Evolutionary conservation across 2,888 invertebrate genomes (phyloP).

Genomic region (Liopterus haemorrhoidalis): DNA sequence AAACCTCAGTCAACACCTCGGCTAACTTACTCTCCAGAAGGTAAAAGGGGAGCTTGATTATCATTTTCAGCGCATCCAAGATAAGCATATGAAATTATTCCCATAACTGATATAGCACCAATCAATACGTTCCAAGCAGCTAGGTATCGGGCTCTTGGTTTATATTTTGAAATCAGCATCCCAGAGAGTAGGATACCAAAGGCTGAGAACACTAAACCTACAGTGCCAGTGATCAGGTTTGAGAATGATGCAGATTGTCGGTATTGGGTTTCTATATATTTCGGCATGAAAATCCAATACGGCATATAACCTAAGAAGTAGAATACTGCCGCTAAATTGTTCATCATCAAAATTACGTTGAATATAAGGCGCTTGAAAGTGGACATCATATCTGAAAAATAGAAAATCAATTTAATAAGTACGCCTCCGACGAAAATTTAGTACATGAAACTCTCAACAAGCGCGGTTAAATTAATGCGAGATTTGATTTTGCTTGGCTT

Average conservation of each 20-base stretch:
- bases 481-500: conserved; percentile 1
- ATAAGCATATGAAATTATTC: conserved; percentile 59
- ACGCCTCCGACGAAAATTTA: no score
- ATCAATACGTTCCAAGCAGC: conserved; percentile 65
- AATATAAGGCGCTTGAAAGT: conserved; percentile 58
- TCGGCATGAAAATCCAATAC: conserved; percentile 75
- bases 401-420: conserved; percentile 21
- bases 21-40: conserved; percentile 42
- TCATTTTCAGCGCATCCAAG: conserved; percentile 61
- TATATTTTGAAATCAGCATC: conserved; percentile 58
- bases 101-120: conserved; percentile 56
- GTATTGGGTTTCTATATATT: conserved; percentile 78
- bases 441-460: conserved; percentile 37
- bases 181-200: conserved; percentile 64
- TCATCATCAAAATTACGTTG: conserved; percentile 64
- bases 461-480: conserved; percentile 31
- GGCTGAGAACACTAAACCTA: conserved; percentile 64
- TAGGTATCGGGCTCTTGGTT: conserved; percentile 59
- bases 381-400: conserved; percentile 53
- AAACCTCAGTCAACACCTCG: not conserved
- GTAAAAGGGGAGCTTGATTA: conserved; percentile 45
- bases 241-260: conserved; percentile 68
- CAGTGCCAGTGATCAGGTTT: conserved; percentile 67
- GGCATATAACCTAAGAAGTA: conserved; percentile 68
- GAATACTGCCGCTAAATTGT: conserved; percentile 67